Percentiles rank a stretch among this genome's conserved stretches.
phyloP scores from a whole-genome alignment of 2,113 vertebrate genomes.

The Platysteira castanea region DNA sequence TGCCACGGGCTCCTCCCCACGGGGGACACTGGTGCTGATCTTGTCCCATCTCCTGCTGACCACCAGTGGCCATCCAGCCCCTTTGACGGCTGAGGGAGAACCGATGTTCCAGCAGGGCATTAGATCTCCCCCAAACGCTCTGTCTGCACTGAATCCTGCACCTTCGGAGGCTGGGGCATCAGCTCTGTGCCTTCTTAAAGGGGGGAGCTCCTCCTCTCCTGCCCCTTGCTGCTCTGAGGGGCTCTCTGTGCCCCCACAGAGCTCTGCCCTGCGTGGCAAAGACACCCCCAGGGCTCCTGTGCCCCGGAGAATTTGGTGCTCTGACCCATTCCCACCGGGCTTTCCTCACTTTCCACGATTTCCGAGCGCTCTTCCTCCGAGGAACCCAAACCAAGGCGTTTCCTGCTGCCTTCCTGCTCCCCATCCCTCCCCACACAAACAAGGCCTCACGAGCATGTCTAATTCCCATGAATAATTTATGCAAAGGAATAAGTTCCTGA shows the following conservation, averaged over 20 bases:
- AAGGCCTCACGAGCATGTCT: neutral
- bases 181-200: neutral
- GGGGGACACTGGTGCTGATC: neutral
- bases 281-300: fast-evolving
- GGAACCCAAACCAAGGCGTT: neutral
- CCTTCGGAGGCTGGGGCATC: neutral
- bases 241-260: neutral
- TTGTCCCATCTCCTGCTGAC: neutral
- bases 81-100: neutral
- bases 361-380: neutral
- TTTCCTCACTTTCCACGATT: neutral
- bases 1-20: neutral
- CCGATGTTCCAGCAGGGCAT: neutral
- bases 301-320: neutral
- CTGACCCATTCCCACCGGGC: fast-evolving
- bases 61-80: neutral
- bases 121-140: neutral
- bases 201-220: neutral
- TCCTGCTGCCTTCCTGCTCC: neutral
- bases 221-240: neutral
- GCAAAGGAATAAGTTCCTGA: conserved; percentile 50
- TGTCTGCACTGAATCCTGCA: neutral
- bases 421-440: neutral
- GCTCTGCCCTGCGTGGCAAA: neutral
- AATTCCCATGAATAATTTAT: conserved; percentile 61